Percentiles rank a stretch among this genome's conserved stretches.
Evolutionary conservation across 2,797 vertebrate genomes (phyloP).

Genomic region (Parauchenoglanis ngamensis): DNA sequence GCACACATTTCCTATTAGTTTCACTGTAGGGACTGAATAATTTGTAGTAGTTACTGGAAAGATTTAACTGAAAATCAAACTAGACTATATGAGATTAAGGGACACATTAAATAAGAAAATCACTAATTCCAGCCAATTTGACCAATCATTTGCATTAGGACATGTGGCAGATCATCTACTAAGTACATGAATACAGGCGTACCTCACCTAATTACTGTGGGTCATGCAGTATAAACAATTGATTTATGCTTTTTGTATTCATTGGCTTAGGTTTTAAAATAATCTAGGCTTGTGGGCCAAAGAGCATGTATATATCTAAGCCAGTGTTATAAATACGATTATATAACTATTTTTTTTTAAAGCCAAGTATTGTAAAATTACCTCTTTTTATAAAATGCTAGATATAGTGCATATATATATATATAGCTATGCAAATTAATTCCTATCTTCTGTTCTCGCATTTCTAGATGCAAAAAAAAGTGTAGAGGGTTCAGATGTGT

Average conservation of each 20-base stretch:
- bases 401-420: slow-evolving; percentile 22
- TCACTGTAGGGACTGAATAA: background rate
- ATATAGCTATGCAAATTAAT: slow-evolving; percentile 36
- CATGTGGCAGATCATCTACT: background rate
- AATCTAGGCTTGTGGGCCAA: background rate
- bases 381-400: background rate
- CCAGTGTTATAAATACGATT: background rate
- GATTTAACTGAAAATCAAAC: background rate
- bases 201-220: background rate
- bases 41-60: background rate
- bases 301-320: background rate
- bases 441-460: slow-evolving; percentile 23
- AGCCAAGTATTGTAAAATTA: background rate
- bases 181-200: background rate
- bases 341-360: background rate
- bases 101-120: background rate
- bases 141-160: no score
- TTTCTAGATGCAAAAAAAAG: slow-evolving; percentile 37
- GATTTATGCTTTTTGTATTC: background rate
- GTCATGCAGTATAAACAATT: background rate
- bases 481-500: slow-evolving; percentile 35
- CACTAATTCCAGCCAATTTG: background rate
- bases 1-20: background rate
- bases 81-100: background rate
- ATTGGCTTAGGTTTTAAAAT: background rate